Evolutionary conservation across 2,797 vertebrate species (phyloP).

Genomic region (Tamandua tetradactyla): DNA sequence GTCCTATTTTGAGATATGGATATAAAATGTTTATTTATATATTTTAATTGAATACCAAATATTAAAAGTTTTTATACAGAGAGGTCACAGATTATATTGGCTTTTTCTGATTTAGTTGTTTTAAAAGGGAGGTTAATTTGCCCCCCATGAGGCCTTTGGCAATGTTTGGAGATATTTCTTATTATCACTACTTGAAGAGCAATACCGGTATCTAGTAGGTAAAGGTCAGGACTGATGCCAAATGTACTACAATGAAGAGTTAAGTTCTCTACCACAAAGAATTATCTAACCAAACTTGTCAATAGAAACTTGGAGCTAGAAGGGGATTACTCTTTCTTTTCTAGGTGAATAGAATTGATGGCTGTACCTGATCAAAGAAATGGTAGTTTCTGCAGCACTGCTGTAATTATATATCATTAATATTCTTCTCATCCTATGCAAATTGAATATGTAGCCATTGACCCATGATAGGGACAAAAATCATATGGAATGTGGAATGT

Average conservation of each 20-base stretch:
- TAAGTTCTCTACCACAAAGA: background rate
- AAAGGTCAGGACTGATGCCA: too few species aligned
- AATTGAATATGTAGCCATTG: background rate
- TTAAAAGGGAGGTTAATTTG: too few species aligned
- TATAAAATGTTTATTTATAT: background rate
- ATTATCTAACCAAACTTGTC: background rate
- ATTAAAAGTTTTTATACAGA: background rate
- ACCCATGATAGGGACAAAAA: background rate
- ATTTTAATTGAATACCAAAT: background rate
- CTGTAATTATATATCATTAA: background rate
- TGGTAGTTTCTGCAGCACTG: background rate
- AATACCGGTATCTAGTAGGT: too few species aligned
- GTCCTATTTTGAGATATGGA: background rate
- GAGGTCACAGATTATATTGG: background rate
- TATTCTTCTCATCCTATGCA: too few species aligned
- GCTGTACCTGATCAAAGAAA: background rate
- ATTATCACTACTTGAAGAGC: too few species aligned
- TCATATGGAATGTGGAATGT: background rate
- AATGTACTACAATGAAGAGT: background rate
- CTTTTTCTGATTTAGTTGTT: too few species aligned
- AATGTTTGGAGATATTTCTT: too few species aligned
- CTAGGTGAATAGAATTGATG: background rate
- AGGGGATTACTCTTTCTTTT: background rate
- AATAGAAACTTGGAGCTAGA: background rate
- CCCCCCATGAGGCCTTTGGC: too few species aligned